Base-by-base conservation (phyloP, 2,113 vertebrate species). In the Nibea coibor region DNA sequence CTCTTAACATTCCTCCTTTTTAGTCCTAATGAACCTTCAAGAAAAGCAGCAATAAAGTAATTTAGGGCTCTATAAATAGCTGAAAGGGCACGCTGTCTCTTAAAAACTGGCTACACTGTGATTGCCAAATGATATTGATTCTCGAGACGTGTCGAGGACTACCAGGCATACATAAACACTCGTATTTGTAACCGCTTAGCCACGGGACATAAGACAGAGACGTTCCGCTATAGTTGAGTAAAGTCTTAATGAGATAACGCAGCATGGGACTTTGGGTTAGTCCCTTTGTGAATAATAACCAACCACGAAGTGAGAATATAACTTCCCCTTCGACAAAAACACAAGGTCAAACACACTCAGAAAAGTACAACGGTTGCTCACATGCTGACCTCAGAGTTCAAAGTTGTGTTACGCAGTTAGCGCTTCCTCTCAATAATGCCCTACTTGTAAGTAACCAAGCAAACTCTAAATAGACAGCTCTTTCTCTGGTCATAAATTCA, bases 241-340 rank as follows among this genome's bases (percentile, higher is more conserved):
- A 35, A 57, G 39, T 48, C 31, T 19, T 69, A 64, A 75, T 54
- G 51, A 65, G 26, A 56, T 7, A 66, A 81, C 19, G 16, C 8
- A 71, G 54, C n/a, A 1, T 59, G 35, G 6, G 62, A 71, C 69
- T 58, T 58, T 35, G 53, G 24, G 66, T 63, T 26, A n/a, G 28
- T 63, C 10, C 15, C 14, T 50, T 47, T 65, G 53, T 69, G 50
- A 54, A 15, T 68, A 58, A 84, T 53, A 45, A 58, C 63, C 43
- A 81, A 35, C 17, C 50, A 1, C 26, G 0, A 2, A 28, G 51
- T 39, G 28, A 28, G 42, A 82, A 53, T 5, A 43, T 35, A 69
- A 78, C 77, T 87, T 87, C 83, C 84, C 67, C 64, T 59, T 72
- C 47, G 8, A 70, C 45, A 42, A 45, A 64, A 65, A 72, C 62